These are phyloP conservation scores for Phalacrocorax aristotelis DNA, from an alignment of 2,113 vertebrate genomes.

Conservation along the genomic window DNA sequence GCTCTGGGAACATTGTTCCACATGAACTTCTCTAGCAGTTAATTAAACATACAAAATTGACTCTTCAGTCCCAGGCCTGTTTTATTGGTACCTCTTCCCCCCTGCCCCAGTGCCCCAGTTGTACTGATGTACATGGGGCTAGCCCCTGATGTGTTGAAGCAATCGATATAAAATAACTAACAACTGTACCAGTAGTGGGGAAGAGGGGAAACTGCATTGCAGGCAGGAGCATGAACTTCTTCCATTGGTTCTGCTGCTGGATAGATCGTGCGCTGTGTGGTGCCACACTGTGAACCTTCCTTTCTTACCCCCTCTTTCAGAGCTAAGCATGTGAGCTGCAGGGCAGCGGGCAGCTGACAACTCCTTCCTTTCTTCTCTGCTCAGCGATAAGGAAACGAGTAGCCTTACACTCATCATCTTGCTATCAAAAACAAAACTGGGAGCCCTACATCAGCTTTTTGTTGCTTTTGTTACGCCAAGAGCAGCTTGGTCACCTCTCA, in stretches of 20 bases:
- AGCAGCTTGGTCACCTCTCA: background rate
- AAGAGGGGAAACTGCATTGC: background rate
- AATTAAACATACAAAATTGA: background rate
- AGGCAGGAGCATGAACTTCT: background rate
- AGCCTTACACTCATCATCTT: background rate
- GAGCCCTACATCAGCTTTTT: background rate
- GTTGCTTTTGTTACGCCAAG: background rate
- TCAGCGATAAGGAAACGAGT: background rate
- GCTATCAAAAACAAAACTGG: background rate
- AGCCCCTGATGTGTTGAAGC: background rate
- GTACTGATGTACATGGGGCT: fast-evolving
- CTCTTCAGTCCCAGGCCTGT: background rate
- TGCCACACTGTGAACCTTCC: background rate
- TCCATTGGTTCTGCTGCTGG: background rate
- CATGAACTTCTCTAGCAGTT: background rate
- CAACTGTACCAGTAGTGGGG: background rate
- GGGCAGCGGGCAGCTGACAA: background rate
- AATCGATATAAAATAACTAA: background rate
- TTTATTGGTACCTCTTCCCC: background rate
- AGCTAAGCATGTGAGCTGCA: background rate
- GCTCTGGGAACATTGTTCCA: background rate
- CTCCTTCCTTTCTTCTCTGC: background rate
- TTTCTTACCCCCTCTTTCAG: background rate
- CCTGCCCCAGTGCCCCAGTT: fast-evolving
- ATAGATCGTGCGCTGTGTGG: background rate